phyloP scores from a whole-genome alignment of 2,797 vertebrate genomes.

The Perdix hodgsoniae region DNA sequence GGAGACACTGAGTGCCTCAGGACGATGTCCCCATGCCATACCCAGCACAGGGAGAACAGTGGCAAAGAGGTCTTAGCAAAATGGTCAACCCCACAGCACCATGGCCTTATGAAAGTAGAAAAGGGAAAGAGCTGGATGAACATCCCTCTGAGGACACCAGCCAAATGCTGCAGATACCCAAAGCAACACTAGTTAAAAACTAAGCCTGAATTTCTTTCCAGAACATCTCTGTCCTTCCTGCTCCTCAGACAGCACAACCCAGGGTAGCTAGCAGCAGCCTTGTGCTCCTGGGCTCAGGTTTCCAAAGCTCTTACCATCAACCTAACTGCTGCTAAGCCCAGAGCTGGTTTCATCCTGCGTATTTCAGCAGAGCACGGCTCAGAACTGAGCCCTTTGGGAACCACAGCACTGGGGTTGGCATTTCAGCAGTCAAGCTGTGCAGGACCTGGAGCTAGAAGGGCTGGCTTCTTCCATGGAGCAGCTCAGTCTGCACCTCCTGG shows the following conservation, averaged over 20 bases:
- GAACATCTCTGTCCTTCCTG: not conserved
- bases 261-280: not conserved
- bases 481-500: not conserved
- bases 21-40: rapidly evolving
- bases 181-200: not conserved
- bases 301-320: not conserved
- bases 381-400: not conserved
- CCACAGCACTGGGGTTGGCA: not conserved
- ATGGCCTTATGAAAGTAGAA: not conserved
- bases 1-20: rapidly evolving
- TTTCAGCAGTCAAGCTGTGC: not conserved
- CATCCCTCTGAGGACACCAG: not conserved
- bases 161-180: not conserved
- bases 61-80: not conserved
- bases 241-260: not conserved
- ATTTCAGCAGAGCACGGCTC: not conserved
- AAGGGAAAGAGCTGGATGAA: not conserved
- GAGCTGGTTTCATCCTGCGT: not conserved
- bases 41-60: not conserved
- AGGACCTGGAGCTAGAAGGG: not conserved
- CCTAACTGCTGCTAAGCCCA: not conserved
- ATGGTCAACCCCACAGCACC: not conserved
- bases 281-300: not conserved
- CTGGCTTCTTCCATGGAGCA: not conserved
- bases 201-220: not conserved